Base-by-base conservation (phyloP, 2,888 invertebrate genomes). In the Watsonalla binaria region DNA sequence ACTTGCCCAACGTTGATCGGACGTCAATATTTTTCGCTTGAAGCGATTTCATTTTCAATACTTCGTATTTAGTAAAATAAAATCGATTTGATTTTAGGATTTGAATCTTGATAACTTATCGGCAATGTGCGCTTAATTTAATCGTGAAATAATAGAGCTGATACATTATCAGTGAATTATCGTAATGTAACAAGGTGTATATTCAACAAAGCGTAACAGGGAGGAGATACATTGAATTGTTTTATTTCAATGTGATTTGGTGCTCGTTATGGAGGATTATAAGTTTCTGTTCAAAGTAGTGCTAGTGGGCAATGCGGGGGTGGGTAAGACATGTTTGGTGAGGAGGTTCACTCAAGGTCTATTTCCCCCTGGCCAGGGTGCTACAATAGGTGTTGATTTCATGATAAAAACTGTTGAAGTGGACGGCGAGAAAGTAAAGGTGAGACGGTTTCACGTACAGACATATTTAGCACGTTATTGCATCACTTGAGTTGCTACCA, bases 351-450 rank as follows among this genome's bases (percentile, higher is more conserved):
- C 99, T 46, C 99, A 99, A 93, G 99, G 99, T 2, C 90, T 99
- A 51, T 99, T 99, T 90, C 99, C 99, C 52, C 98, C 98, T 39
- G 99, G 99, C 11, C 99, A 99, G 91, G 98, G 98, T 66, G 99
- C 99, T 54, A 99, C 99, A 5, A 99, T 99, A 74, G 99, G 99
- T 55, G 99, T 99, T 34, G 99, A 99, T 92, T 99, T 99, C 84
- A 98, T 99, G 98, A 99, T 99, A 60, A 99, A 99, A 92, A 98
- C 98, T 53, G 97, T 99, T 7, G 98, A 98, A 92, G 97, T 99
- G 55, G 98, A 97, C 74, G 96, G 96, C 77, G 97, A 97, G 87
- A 97, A 96, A 94, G 96, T 97, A 70, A 97, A 97, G 93, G 96
- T 96, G 91, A 84, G 77, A 66, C 55, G 62, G 51, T 56, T 53